A percentile compares a stretch with the other conserved stretches of the same genome.
Conservation (phyloP, 2,113 vertebrate genomes). For the Semnopithecus entellus region DNA sequence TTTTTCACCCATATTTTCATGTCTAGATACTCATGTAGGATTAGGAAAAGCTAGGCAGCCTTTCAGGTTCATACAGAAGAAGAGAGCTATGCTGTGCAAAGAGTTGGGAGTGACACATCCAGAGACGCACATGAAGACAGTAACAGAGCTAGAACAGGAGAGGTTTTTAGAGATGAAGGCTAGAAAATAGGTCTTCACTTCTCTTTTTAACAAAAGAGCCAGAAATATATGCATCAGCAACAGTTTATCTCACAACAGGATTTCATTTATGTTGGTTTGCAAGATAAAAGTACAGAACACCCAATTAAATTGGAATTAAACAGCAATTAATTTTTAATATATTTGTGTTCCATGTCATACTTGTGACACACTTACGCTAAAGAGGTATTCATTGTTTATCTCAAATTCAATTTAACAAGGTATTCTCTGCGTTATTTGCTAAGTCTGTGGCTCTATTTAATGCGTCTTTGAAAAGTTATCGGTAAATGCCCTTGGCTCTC, state of each 20-base stretch:
- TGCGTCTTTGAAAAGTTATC: conserved; percentile 12
- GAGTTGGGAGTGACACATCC: neutral
- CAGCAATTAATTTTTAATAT: neutral
- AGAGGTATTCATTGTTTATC: neutral
- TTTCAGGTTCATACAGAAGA: neutral
- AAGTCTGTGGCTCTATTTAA: neutral
- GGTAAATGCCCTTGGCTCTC: neutral
- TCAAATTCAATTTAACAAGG: conserved; percentile 13
- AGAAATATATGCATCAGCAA: neutral
- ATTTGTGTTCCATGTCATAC: neutral
- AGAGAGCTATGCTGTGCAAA: neutral
- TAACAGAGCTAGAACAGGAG: neutral
- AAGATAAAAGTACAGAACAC: neutral
- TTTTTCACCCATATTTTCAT: conserved; percentile 9
- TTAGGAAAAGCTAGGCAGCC: neutral
- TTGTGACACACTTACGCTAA: neutral
- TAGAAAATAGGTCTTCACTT: neutral
- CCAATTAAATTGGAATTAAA: neutral
- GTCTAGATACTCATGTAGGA: neutral
- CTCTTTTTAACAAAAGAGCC: neutral
- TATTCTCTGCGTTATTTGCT: neutral
- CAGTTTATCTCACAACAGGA: neutral
- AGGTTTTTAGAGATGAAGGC: neutral
- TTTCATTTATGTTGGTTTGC: neutral
- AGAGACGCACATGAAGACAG: neutral